These are phyloP conservation scores for Cydia splendana DNA, from an alignment of 1,140 invertebrate genomes.

Conservation along the genomic window DNA sequence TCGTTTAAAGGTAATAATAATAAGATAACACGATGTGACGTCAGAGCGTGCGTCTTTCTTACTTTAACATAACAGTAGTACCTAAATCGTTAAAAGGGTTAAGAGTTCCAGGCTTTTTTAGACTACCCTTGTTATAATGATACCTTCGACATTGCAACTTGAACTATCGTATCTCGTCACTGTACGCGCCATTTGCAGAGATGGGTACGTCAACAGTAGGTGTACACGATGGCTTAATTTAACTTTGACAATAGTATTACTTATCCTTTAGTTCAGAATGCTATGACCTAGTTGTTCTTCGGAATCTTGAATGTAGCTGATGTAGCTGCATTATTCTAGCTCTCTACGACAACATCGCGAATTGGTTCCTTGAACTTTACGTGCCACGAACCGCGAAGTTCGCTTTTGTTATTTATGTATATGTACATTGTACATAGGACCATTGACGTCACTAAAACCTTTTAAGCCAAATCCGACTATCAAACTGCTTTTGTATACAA, in stretches of 20 bases:
- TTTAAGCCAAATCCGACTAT: slow-evolving; percentile 25
- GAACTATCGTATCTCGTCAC: no score
- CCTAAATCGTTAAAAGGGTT: no score
- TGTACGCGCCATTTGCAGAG: no score
- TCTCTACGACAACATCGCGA: neutral
- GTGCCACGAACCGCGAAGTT: neutral
- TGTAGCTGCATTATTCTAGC: neutral
- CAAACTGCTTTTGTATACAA: slow-evolving; percentile 44
- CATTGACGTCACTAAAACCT: slow-evolving; percentile 25
- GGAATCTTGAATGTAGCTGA: neutral
- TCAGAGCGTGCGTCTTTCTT: no score
- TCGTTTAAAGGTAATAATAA: no score
- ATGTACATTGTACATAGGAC: slow-evolving; percentile 25
- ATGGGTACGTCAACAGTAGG: no score
- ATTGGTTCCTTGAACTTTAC: slow-evolving; percentile 11
- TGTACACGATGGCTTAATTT: neutral
- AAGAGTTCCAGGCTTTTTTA: no score
- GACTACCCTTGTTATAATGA: no score
- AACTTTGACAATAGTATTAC: neutral
- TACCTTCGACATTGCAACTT: no score
- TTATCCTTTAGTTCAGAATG: neutral
- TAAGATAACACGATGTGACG: no score
- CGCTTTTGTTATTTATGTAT: slow-evolving; percentile 18
- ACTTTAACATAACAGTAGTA: no score
- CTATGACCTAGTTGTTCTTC: neutral